phyloP scores from a whole-genome alignment of 2,113 vertebrate genomes.

The Rutilus rutilus region DNA sequence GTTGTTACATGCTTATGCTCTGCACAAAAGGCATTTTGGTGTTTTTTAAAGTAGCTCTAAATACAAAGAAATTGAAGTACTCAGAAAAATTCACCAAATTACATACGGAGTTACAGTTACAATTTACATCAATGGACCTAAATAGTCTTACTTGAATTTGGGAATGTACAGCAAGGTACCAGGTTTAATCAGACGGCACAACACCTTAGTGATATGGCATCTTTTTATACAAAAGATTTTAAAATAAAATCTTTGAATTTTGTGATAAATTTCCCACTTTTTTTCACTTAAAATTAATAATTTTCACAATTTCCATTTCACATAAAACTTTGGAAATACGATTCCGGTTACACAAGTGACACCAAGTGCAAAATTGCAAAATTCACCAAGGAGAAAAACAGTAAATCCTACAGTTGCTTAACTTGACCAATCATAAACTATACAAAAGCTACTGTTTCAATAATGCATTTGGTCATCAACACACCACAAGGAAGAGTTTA shows the following conservation, averaged over 20 bases:
- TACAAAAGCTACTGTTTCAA: conserved; percentile 16
- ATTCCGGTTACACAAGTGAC: background rate
- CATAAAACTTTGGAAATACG: background rate
- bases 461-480: conserved; percentile 46
- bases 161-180: background rate
- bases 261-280: background rate
- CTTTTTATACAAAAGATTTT: background rate
- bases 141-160: background rate
- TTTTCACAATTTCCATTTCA: background rate
- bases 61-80: background rate
- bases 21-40: conserved; percentile 46
- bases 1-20: background rate
- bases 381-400: conserved; percentile 48
- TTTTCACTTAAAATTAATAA: background rate
- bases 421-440: background rate
- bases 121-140: conserved; percentile 1
- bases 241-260: background rate
- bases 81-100: background rate
- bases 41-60: conserved; percentile 20
- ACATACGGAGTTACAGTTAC: background rate
- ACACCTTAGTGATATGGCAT: background rate
- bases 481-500: background rate
- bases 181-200: conserved; percentile 22
- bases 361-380: conserved; percentile 63
- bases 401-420: conserved; percentile 49